These are phyloP conservation scores for Pteruthius melanotis DNA, from an alignment of 2,113 vertebrate species.

Conservation along the genomic window DNA sequence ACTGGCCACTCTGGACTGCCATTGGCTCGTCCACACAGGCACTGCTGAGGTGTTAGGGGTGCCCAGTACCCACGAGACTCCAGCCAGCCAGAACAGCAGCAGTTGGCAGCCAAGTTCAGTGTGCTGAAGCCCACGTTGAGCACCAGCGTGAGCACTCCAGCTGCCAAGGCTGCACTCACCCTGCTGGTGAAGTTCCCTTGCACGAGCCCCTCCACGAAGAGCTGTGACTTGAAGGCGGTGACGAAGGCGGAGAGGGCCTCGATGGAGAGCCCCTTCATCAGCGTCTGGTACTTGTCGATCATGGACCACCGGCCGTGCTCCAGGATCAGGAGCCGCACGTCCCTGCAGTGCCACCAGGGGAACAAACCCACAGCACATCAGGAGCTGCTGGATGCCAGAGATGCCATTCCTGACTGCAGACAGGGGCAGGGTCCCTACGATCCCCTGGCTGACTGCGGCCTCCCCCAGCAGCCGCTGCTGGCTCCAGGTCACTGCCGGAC, in stretches of 20 bases:
- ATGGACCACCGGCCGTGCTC: constrained; percentile 92
- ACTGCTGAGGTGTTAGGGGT: not conserved
- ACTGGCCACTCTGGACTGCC: not conserved
- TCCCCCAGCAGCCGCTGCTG: not conserved
- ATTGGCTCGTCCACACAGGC: accelerated
- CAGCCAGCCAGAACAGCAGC: accelerated
- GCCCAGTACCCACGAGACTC: not conserved
- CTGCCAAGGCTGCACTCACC: constrained; percentile 73
- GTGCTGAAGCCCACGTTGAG: not conserved
- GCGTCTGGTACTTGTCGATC: constrained; percentile 86
- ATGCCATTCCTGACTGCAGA: not conserved
- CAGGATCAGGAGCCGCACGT: constrained; percentile 87
- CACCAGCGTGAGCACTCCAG: accelerated
- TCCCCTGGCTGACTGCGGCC: not conserved
- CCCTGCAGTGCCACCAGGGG: constrained; percentile 66
- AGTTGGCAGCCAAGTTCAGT: not conserved
- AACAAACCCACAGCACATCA: not conserved
- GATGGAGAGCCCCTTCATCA: constrained; percentile 81
- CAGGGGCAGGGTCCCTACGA: not conserved
- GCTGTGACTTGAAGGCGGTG: constrained; percentile 82
- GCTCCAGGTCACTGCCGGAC: not conserved
- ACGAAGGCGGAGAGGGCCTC: constrained; percentile 83
- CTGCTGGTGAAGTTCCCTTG: constrained; percentile 91
- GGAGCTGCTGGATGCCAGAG: not conserved
- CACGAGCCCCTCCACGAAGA: constrained; percentile 88